Percentiles rank a stretch among this genome's conserved stretches.
Evolutionary conservation across 2,797 vertebrate species (phyloP).

Genomic region (Sylvilagus floridanus): DNA sequence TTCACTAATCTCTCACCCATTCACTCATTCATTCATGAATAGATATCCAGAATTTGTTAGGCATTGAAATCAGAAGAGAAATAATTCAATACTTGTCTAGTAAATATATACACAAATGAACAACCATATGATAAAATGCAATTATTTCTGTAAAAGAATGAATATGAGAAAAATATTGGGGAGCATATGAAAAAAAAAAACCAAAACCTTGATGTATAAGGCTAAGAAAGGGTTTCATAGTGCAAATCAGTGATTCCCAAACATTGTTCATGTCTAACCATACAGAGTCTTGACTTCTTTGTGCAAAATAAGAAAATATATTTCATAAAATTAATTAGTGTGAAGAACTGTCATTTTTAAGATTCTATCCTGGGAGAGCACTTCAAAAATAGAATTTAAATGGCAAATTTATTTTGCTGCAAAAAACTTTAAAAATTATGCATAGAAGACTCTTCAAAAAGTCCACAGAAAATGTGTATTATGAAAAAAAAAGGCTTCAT

Average conservation of each 20-base stretch:
- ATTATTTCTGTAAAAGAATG: conserved; percentile 16
- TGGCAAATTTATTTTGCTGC: too few relatives aligned
- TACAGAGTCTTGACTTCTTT: background rate
- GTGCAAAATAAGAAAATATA: conserved; percentile 6
- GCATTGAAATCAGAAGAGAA: background rate
- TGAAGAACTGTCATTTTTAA: background rate
- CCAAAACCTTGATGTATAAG: background rate
- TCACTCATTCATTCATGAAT: background rate
- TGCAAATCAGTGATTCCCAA: background rate
- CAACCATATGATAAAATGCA: background rate
- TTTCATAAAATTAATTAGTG: conserved; percentile 5
- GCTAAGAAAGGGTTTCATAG: background rate
- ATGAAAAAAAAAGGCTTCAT: too few relatives aligned
- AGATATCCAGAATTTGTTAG: conserved; percentile 6
- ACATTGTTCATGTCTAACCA: background rate
- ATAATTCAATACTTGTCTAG: background rate
- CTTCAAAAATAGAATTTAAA: too few relatives aligned
- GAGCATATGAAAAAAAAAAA: background rate
- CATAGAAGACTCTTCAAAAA: too few relatives aligned
- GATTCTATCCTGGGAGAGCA: background rate
- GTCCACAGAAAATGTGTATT: too few relatives aligned
- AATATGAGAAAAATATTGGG: background rate
- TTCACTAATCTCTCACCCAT: background rate
- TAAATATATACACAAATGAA: background rate
- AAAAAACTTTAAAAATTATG: too few relatives aligned